phyloP scores from a whole-genome alignment of 2,797 vertebrate genomes.

The Sebastes trivittatus region DNA sequence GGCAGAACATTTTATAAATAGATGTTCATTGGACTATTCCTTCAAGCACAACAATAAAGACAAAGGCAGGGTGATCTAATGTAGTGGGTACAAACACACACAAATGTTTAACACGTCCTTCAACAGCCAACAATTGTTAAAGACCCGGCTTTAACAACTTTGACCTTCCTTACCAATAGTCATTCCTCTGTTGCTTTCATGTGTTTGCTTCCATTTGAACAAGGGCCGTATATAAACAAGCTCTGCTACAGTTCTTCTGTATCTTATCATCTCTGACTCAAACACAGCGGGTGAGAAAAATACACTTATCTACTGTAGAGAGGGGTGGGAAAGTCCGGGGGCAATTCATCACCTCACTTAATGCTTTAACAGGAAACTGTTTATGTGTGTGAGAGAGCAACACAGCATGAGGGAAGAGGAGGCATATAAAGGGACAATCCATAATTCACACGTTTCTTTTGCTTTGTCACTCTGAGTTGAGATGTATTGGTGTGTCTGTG shows the following conservation, averaged over 20 bases:
- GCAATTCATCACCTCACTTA: slow-evolving; percentile 62
- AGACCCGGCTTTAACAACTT: neutral
- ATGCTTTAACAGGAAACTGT: slow-evolving; percentile 41
- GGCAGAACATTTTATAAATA: neutral
- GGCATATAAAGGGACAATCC: neutral
- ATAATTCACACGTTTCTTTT: neutral
- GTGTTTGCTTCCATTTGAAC: slow-evolving; percentile 8
- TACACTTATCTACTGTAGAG: neutral
- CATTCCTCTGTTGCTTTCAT: neutral
- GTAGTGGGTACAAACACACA: neutral
- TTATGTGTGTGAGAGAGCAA: neutral
- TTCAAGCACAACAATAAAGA: neutral
- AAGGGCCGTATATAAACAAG: slow-evolving; percentile 24
- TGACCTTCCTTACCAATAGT: neutral
- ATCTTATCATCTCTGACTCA: slow-evolving; percentile 55
- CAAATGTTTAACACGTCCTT: neutral
- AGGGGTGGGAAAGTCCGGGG: slow-evolving; percentile 44
- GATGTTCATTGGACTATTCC: neutral
- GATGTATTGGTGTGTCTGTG: neutral
- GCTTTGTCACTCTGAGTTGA: neutral
- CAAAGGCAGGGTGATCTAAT: neutral
- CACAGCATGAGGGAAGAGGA: neutral
- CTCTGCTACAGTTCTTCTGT: neutral
- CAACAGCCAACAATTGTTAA: neutral
- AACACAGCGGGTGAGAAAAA: slow-evolving; percentile 50